Percentiles rank a stretch among this genome's conserved stretches.
Conservation (phyloP, 2,797 vertebrate species). For the Megaceryle alcyon region DNA sequence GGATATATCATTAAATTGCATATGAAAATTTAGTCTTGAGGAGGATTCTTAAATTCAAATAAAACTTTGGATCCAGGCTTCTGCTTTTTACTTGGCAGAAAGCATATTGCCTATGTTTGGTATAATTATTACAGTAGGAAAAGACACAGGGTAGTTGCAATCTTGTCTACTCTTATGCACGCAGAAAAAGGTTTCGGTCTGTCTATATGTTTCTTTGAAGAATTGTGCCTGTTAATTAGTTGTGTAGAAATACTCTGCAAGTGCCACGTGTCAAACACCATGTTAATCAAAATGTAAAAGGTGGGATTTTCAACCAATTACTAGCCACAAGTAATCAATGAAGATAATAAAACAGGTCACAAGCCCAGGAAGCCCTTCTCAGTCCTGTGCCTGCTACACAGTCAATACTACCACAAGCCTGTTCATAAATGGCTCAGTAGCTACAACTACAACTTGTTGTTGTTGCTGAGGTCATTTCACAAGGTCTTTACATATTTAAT, state of each 20-base stretch:
- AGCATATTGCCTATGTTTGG: rapidly evolving
- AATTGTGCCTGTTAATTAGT: background rate
- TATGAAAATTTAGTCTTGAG: background rate
- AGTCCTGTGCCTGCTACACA: background rate
- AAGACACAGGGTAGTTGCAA: background rate
- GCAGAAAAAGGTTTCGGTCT: background rate
- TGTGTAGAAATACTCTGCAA: background rate
- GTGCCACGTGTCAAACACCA: background rate
- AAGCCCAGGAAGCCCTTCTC: background rate
- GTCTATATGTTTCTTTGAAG: background rate
- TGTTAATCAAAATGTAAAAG: background rate
- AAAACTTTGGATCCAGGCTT: background rate
- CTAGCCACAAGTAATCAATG: background rate
- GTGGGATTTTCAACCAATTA: background rate
- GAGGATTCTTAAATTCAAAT: background rate
- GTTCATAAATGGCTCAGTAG: background rate
- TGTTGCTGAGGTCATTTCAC: background rate
- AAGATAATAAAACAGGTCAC: background rate
- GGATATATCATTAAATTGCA: background rate
- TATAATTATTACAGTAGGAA: background rate
- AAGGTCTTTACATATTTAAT: background rate
- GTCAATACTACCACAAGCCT: background rate
- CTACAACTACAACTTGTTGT: background rate
- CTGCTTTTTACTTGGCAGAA: background rate
- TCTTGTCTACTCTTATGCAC: background rate